Evolutionary conservation across 2,888 invertebrate species (phyloP).

Genomic region (Panopea generosa): DNA sequence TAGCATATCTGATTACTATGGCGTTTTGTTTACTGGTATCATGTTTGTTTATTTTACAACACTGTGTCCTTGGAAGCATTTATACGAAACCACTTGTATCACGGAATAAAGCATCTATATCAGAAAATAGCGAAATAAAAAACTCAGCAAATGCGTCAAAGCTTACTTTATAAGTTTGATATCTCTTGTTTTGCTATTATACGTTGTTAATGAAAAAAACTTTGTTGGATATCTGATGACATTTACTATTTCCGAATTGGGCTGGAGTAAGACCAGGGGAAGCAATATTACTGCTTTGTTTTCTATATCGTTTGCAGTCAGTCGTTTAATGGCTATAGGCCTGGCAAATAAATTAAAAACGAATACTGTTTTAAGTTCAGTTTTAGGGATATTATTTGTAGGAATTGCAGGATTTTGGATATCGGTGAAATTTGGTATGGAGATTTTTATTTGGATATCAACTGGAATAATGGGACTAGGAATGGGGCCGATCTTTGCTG

Average conservation of each 20-base stretch:
- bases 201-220: constrained; percentile 81
- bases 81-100: constrained; percentile 17
- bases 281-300: constrained; percentile 83
- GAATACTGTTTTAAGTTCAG: constrained; percentile 79
- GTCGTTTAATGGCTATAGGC: constrained; percentile 83
- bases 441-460: constrained; percentile 78
- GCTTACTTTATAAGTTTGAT: constrained; percentile 10
- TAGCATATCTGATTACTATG: constrained; percentile 29
- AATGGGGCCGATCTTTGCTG: constrained; percentile 85
- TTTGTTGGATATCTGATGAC: constrained; percentile 84
- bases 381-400: constrained; percentile 58
- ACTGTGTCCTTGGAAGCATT: constrained; percentile 29
- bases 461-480: constrained; percentile 83
- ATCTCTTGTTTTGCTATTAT: constrained; percentile 6
- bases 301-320: constrained; percentile 85
- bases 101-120: too few species aligned
- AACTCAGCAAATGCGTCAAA: constrained; percentile 1
- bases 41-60: constrained; percentile 20
- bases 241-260: constrained; percentile 81
- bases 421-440: constrained; percentile 40
- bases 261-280: constrained; percentile 79
- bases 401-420: constrained; percentile 55
- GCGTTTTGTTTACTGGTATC: constrained; percentile 21
- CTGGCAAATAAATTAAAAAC: constrained; percentile 80
- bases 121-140: too few species aligned